A percentile compares a stretch with the other conserved stretches of the same genome.
Conservation (phyloP, 1,140 invertebrate species). For the Drosophila guanche region DNA sequence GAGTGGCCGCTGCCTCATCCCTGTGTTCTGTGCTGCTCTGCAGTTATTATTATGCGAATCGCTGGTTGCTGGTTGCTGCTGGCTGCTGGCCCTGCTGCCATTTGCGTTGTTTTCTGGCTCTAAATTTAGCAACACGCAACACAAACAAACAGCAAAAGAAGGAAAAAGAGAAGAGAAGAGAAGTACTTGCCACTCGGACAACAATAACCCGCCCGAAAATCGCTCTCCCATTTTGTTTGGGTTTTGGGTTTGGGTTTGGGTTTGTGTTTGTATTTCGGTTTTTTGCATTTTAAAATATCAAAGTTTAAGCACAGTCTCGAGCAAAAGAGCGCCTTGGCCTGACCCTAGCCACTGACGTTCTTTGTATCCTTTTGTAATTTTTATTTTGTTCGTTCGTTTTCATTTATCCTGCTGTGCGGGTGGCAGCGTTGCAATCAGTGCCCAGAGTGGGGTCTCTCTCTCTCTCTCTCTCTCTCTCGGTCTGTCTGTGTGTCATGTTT, state of each 20-base stretch:
- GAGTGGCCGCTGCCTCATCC: slow-evolving; percentile 8
- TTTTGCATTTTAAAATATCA: slow-evolving; percentile 68
- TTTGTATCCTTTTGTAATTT: slow-evolving; percentile 10
- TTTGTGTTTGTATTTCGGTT: slow-evolving; percentile 5
- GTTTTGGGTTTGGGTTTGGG: slow-evolving; percentile 15
- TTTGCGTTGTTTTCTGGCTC: slow-evolving; percentile 53
- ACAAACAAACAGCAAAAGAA: slow-evolving; percentile 44
- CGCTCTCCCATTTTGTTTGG: slow-evolving; percentile 31
- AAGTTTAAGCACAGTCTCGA: slow-evolving; percentile 56
- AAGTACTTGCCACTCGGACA: neutral
- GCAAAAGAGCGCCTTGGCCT: slow-evolving; percentile 42
- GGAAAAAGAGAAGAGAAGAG: neutral
- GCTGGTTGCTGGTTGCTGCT: slow-evolving; percentile 27
- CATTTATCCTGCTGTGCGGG: slow-evolving; percentile 21
- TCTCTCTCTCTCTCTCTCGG: slow-evolving; percentile 11
- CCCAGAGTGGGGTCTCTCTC: slow-evolving; percentile 19
- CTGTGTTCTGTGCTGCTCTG: slow-evolving; percentile 22
- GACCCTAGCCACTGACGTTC: slow-evolving; percentile 1
- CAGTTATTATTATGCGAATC: slow-evolving; percentile 68
- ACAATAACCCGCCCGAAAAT: slow-evolving; percentile 26
- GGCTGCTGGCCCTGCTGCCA: slow-evolving; percentile 35
- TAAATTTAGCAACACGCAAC: slow-evolving; percentile 68
- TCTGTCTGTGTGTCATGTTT: slow-evolving; percentile 51
- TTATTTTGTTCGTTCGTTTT: neutral
- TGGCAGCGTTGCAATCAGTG: slow-evolving; percentile 46